These are phyloP conservation scores for Cryptotis parvus DNA, from an alignment of 2,113 vertebrate genomes.

Conservation along the genomic window DNA sequence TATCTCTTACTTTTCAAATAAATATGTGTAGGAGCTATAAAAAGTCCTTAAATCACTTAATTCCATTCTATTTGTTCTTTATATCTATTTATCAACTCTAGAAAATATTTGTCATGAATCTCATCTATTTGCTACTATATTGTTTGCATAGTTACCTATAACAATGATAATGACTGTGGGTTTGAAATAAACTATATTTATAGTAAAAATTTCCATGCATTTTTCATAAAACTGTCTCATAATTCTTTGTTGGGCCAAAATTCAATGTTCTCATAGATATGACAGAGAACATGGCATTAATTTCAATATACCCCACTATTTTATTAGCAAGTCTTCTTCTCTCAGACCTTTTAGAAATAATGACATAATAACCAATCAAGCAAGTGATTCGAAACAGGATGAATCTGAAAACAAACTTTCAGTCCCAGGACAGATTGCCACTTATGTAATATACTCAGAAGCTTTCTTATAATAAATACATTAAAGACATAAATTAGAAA, in stretches of 20 bases:
- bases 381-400: slow-evolving; percentile 60
- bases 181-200: slow-evolving; percentile 24
- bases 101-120: background rate
- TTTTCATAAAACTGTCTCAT: slow-evolving; percentile 29
- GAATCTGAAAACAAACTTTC: slow-evolving; percentile 49
- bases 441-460: slow-evolving; percentile 48
- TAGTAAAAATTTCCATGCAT: background rate
- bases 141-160: background rate
- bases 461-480: slow-evolving; percentile 64
- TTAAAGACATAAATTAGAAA: slow-evolving; percentile 73
- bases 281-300: background rate
- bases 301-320: slow-evolving; percentile 5
- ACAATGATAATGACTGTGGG: background rate
- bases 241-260: slow-evolving; percentile 22
- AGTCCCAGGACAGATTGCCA: background rate
- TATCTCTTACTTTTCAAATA: slow-evolving; percentile 7
- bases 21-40: slow-evolving; percentile 29
- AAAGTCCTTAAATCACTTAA: slow-evolving; percentile 28
- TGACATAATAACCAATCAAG: slow-evolving; percentile 29
- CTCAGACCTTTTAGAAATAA: slow-evolving; percentile 44
- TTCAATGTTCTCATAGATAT: slow-evolving; percentile 9
- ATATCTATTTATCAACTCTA: slow-evolving; percentile 27
- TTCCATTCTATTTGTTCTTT: background rate
- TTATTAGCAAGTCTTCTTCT: slow-evolving; percentile 39
- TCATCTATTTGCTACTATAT: slow-evolving; percentile 16